phyloP scores from a whole-genome alignment of 2,797 vertebrate species.

The Lates japonicus region DNA sequence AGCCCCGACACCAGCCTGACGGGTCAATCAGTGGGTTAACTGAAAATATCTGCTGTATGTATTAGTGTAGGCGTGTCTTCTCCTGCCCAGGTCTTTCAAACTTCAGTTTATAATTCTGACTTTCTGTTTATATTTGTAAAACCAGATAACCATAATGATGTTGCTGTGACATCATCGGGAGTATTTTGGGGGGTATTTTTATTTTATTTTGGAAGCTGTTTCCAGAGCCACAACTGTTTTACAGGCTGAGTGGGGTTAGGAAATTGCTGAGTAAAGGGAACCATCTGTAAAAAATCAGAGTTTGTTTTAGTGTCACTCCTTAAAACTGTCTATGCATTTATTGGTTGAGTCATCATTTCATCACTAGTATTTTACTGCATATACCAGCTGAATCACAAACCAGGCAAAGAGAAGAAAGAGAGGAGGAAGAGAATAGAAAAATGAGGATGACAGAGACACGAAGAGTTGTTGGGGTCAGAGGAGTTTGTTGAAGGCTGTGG shows the following conservation, averaged over 20 bases:
- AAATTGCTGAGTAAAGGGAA: background rate
- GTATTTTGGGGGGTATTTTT: background rate
- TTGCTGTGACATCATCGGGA: background rate
- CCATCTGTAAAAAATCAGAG: background rate
- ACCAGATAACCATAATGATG: background rate
- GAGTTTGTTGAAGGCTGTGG: slow-evolving; percentile 43
- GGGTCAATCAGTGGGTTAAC: background rate
- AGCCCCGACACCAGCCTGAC: background rate
- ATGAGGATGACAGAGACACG: slow-evolving; percentile 35
- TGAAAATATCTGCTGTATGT: background rate
- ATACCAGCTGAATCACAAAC: background rate
- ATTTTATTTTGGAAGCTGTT: background rate
- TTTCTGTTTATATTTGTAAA: background rate
- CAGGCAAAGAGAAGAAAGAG: slow-evolving; percentile 8
- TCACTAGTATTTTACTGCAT: background rate
- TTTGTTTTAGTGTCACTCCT: background rate
- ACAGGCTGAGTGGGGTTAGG: background rate
- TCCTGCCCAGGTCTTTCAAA: background rate
- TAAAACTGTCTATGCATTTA: background rate
- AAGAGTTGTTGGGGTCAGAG: slow-evolving; percentile 28
- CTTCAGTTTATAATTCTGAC: background rate
- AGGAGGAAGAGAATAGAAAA: slow-evolving; percentile 1
- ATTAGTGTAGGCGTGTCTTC: background rate
- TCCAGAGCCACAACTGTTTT: background rate
- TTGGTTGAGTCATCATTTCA: background rate